phyloP scores from a whole-genome alignment of 1,140 invertebrate species.

The Diabrotica virgifera region DNA sequence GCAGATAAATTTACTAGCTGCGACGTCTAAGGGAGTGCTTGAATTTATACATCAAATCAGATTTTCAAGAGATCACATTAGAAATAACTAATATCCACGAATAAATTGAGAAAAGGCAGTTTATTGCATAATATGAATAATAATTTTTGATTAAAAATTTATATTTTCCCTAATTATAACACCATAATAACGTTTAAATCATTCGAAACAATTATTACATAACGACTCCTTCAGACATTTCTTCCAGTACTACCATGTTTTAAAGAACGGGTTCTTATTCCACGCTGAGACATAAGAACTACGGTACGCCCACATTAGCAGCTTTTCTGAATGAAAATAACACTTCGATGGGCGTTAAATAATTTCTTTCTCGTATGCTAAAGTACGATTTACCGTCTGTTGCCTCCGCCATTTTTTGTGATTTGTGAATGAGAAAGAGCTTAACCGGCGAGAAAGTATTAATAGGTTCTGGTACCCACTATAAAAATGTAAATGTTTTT shows the following conservation, averaged over 20 bases:
- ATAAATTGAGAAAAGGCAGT: too few species aligned
- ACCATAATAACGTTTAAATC: too few species aligned
- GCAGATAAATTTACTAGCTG: too few species aligned
- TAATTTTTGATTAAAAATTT: too few species aligned
- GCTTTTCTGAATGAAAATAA: slow-evolving; percentile 1
- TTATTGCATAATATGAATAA: too few species aligned
- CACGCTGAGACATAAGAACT: not conserved
- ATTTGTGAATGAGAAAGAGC: not conserved
- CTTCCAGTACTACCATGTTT: not conserved
- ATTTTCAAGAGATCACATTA: too few species aligned
- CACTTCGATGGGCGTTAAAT: slow-evolving; percentile 1
- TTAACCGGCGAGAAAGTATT: not conserved
- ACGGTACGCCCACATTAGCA: not conserved
- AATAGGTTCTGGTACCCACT: not conserved
- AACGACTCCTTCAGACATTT: not conserved
- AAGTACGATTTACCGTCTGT: not conserved
- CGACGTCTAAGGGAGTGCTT: too few species aligned
- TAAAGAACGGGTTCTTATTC: not conserved
- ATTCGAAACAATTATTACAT: not conserved
- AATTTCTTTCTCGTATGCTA: slow-evolving; percentile 2
- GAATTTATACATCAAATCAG: too few species aligned
- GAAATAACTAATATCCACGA: too few species aligned
- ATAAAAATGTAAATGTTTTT: too few species aligned
- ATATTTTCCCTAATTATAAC: too few species aligned
- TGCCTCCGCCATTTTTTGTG: not conserved